Base-by-base conservation (phyloP, 2,113 vertebrate species). In the Butorides virescens region DNA sequence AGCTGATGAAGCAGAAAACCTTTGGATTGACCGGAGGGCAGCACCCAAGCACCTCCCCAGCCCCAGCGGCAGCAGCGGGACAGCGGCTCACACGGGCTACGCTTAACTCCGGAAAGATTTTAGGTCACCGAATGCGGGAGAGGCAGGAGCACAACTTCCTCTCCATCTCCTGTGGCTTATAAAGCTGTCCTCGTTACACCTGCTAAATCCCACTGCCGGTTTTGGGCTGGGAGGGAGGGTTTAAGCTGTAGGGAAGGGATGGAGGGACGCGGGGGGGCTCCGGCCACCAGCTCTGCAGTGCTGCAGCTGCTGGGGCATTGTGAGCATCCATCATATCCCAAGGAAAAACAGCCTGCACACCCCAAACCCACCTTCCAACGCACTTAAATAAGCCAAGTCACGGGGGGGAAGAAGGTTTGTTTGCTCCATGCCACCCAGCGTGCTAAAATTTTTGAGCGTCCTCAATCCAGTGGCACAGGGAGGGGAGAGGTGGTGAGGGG, bases 21-120 rank as follows among this genome's bases (percentile, higher is more conserved):
- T 11, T 18, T 8, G 46, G 65, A 10, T 4, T 2, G 59, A 22
- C 8, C 2, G 7, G 61, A 39, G 10, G 29, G 67, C 49, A 44
- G 67, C 91, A 65, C 26, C n/a, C 4, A 3, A 55, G 49, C 22
- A 4, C 30, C 15, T 15, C 59, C n/a, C 42, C 74, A 67, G 46
- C 25, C 37, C 52, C 42, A 23, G 0, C 39, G 20, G 61, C 37
- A 50, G 5, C 62, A 47, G 49, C 5, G 2, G 67, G n/a, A 46
- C 0, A 1, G 67, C 66, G 47, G 44, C 59, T 7, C 20, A 21
- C 37, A 68, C 0, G 8, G 32, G 44, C 39, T 75, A 7, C 3
- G 0, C 39, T 78, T 3, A 11, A 1, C 27, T 19, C 59, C 5
- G 4, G 2, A 66, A 52, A 37, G 34, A 50, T 92, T 68, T 88